Evolutionary conservation across 2,113 vertebrate genomes (phyloP), one percentile per base, ranked within the genome.

Genomic region (Leuciscus idus): DNA sequence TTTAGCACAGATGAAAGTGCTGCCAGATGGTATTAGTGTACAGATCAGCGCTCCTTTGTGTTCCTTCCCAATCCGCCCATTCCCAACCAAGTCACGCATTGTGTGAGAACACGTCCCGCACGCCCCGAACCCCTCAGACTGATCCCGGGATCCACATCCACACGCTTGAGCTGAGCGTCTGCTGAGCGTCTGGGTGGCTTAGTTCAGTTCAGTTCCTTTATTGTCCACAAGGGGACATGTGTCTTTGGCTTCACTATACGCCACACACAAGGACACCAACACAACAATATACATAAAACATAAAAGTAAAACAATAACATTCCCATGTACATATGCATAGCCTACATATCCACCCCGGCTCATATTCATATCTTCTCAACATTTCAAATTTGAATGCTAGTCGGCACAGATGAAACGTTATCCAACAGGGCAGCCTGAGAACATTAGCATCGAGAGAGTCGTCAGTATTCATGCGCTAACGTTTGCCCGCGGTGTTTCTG

Each of bases 21-120:
- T 9, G 78, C 86, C 85, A 81, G 73, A 48, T 85, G 82, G 70
- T 76, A 62, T 83, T 82, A 78, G 73, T 88, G 74, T 85, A 73
- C 57, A 83, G 78, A 80, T 83, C 52, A 83, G 81, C 77, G 36
- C 59, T 81, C 70, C 62, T 55, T 75, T 83, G 66, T 68, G 52
- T 55, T 68, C 48, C 36, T 33, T 57, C 84, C 88, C 33, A 86
- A 88, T 87, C 86, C 50, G 7, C 15, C 46, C 61, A 10, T 64
- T 73, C 13, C 64, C 11, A 86, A 68, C 6, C 48, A n/a, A 43
- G 62, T 76, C 61, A 68, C 43, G 12, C 28, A 77, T 61, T 48
- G 72, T 68, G 48, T 61, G 77, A 81, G 59, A 64, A 48, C 39
- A 30, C 12, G 23, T 26, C 78, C 57, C 10, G 2, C 28, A 4